Percentiles rank a stretch among this genome's conserved stretches.
Evolutionary conservation across 2,888 invertebrate genomes (phyloP).

Genomic region (Melanostoma mellinum): DNA sequence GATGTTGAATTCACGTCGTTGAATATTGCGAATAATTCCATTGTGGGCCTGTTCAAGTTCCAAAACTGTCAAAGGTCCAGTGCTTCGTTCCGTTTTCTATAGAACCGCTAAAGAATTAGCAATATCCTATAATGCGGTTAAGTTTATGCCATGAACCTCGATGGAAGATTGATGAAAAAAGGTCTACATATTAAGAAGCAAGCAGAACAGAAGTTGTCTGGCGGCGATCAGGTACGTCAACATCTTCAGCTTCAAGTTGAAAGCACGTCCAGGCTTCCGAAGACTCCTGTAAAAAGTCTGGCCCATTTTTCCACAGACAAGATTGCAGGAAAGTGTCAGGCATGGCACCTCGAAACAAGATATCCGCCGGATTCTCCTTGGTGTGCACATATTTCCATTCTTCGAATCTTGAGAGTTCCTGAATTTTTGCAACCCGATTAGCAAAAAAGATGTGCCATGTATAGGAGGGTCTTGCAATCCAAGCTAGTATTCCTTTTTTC

Average conservation of each 20-base stretch:
- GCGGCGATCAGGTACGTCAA: conserved; percentile 1
- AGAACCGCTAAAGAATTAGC: neutral
- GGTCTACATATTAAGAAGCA: neutral
- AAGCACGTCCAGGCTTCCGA: neutral
- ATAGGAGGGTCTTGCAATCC: conserved; percentile 14
- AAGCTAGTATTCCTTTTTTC: conserved; percentile 26
- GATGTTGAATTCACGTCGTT: neutral
- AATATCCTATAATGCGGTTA: neutral
- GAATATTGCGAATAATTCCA: neutral
- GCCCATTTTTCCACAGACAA: conserved; percentile 19
- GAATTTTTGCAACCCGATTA: conserved; percentile 33
- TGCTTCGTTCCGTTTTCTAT: neutral
- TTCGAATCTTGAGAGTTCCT: conserved; percentile 12
- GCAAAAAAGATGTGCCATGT: conserved; percentile 21
- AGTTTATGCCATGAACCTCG: neutral
- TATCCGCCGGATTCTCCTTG: conserved; percentile 44
- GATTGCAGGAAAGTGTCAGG: too few relatives aligned
- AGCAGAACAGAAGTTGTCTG: neutral
- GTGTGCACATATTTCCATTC: conserved; percentile 39
- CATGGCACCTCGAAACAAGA: neutral
- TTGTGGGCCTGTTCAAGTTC: conserved; percentile 6
- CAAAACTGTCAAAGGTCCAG: neutral
- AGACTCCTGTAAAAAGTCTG: neutral
- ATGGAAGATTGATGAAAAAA: neutral
- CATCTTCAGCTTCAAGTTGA: too few relatives aligned